These are phyloP conservation scores for Passer domesticus DNA, from an alignment of 2,113 vertebrate species.

Conservation along the genomic window DNA sequence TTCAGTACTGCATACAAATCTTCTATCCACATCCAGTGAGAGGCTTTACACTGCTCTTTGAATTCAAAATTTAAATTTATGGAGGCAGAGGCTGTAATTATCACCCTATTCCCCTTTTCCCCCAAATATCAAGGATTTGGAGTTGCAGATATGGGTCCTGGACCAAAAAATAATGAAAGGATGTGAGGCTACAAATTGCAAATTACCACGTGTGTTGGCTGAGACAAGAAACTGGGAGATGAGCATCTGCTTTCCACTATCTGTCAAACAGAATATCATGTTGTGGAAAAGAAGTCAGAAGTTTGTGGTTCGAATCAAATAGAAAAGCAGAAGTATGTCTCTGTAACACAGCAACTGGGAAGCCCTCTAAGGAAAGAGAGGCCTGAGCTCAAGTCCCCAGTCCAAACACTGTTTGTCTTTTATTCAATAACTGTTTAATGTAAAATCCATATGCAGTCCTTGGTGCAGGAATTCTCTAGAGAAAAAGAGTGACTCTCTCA, in stretches of 20 bases:
- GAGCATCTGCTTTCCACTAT: neutral
- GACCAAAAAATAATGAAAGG: neutral
- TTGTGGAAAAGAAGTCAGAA: neutral
- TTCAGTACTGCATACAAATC: neutral
- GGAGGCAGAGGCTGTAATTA: neutral
- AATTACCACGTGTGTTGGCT: neutral
- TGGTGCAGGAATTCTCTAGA: constrained; percentile 56
- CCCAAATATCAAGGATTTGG: neutral
- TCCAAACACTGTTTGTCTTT: constrained; percentile 40
- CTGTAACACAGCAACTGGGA: neutral
- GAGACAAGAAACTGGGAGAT: neutral
- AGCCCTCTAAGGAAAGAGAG: neutral
- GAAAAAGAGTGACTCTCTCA: constrained; percentile 60
- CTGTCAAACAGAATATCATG: neutral
- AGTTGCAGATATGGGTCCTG: neutral
- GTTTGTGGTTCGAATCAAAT: neutral
- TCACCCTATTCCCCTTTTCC: neutral
- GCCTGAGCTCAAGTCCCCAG: constrained; percentile 2
- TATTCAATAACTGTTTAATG: constrained; percentile 48
- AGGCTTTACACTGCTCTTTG: neutral
- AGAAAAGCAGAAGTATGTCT: neutral
- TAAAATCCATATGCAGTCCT: constrained; percentile 61
- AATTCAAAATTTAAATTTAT: neutral
- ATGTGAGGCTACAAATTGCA: neutral
- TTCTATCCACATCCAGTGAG: neutral